phyloP scores from a whole-genome alignment of 2,888 invertebrate species.

The Alcis repandata region DNA sequence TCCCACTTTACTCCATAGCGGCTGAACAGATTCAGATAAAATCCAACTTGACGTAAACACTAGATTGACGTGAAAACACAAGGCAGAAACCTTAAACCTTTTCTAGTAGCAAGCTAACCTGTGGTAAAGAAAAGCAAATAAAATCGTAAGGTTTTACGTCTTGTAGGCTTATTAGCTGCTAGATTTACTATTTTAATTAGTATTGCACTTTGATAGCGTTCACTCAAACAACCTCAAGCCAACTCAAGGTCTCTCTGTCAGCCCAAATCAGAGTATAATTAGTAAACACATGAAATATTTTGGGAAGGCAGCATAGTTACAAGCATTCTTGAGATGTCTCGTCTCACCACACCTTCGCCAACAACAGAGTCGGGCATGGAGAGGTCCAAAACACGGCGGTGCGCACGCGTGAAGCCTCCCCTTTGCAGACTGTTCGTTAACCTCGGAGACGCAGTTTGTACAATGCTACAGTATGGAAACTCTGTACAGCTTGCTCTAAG shows the following conservation, averaged over 20 bases:
- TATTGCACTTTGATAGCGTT: too few relatives aligned
- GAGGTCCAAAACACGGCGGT: slow-evolving; percentile 38
- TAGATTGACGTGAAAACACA: too few relatives aligned
- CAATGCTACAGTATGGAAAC: slow-evolving; percentile 18
- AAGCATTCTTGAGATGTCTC: slow-evolving; percentile 22
- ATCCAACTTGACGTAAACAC: too few relatives aligned
- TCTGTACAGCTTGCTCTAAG: background rate
- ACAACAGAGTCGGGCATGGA: slow-evolving; percentile 24
- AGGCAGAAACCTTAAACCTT: too few relatives aligned
- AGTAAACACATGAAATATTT: background rate
- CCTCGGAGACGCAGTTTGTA: slow-evolving; percentile 40
- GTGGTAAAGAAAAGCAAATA: too few relatives aligned
- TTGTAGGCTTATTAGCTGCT: too few relatives aligned
- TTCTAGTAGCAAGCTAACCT: too few relatives aligned
- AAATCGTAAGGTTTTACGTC: too few relatives aligned
- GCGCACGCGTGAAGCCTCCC: slow-evolving; percentile 50
- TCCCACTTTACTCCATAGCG: too few relatives aligned
- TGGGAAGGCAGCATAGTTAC: slow-evolving; percentile 3
- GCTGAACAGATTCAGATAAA: too few relatives aligned
- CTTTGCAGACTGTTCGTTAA: slow-evolving; percentile 52
- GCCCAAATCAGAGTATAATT: background rate
- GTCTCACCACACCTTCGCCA: slow-evolving; percentile 10
- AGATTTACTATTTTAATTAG: too few relatives aligned
- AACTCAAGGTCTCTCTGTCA: background rate
- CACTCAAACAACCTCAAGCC: background rate